phyloP scores from a whole-genome alignment of 2,797 vertebrate species.

The Chromis chromis region DNA sequence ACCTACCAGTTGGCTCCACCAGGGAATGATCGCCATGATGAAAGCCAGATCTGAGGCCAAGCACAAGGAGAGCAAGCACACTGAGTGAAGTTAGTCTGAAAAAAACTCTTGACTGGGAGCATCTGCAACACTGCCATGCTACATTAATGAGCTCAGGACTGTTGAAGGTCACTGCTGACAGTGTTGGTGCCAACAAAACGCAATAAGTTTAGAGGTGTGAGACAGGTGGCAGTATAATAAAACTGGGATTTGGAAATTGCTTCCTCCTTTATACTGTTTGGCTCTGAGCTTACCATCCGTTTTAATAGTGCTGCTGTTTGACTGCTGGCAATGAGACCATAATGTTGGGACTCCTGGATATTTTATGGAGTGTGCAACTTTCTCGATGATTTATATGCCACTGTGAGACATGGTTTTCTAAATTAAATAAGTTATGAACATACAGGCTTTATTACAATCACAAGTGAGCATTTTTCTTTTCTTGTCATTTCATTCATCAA shows the following conservation, averaged over 20 bases:
- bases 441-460: not conserved
- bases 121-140: slow-evolving; percentile 36
- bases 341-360: slow-evolving; percentile 42
- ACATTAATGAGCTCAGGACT: slow-evolving; percentile 57
- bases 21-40: slow-evolving; percentile 24
- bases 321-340: slow-evolving; percentile 46
- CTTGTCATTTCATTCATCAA: too few species aligned
- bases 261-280: slow-evolving; percentile 63
- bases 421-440: slow-evolving; percentile 6
- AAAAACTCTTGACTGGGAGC: slow-evolving; percentile 43
- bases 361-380: slow-evolving; percentile 52
- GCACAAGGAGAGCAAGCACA: slow-evolving; percentile 17
- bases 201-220: slow-evolving; percentile 56
- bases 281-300: slow-evolving; percentile 54
- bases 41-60: slow-evolving; percentile 26
- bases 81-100: slow-evolving; percentile 28
- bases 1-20: slow-evolving; percentile 20
- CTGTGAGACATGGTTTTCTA: not conserved
- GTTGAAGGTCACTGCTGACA: slow-evolving; percentile 66
- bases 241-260: slow-evolving; percentile 62
- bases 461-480: slow-evolving; percentile 4
- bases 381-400: slow-evolving; percentile 25
- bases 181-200: slow-evolving; percentile 57
- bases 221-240: slow-evolving; percentile 68
- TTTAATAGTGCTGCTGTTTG: slow-evolving; percentile 57